Evolutionary conservation across 2,113 vertebrate species (phyloP), one percentile per base, ranked within the genome.

Genomic region (Gobiocypris rarus): DNA sequence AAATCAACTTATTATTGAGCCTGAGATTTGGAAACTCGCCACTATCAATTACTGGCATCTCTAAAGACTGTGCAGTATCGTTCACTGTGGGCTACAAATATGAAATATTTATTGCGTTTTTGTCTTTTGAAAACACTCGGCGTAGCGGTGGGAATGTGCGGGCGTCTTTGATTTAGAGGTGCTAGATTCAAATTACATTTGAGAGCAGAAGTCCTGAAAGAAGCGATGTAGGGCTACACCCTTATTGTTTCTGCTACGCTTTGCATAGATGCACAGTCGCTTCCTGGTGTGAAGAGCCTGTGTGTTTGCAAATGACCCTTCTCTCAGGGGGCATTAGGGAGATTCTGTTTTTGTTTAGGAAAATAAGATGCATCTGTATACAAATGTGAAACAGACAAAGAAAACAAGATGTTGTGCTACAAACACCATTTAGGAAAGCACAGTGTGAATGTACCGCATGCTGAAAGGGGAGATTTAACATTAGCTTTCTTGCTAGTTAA

Each of bases 101-200:
- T 75, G 48, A 87, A 90, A 91, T 92, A 90, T 92, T 89, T 85
- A 86, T 88, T 78, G 75, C 4, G 79, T 89, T 90, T 90, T 87
- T 83, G 83, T 90, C 86, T 89, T 84, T 91, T 45, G 41, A 67
- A 78, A 80, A 80, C 24, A 65, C 15, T 65, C 9, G 9, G 2
- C 19, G 41, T 50, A 41, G 41, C 14, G 11, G 19, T 3, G 10
- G 43, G 59, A 65, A 65, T 13, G 41, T 45, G 9, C 9, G n/a
- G 11, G 41, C 11, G 41, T 48, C 73, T 52, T 75, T 70, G 59
- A 81, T 70, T 81, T 56, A 52, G 48, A 81, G 61, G 43, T 54
- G 13, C 77, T 31, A 22, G 41, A 65, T 80, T 80, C 75, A 78
- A 61, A 78, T 78, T 78, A 61, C 34, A 59, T 38, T 6, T 1